Base-by-base conservation (phyloP, 1,140 invertebrate species). In the Lysiphlebus fabarum region DNA sequence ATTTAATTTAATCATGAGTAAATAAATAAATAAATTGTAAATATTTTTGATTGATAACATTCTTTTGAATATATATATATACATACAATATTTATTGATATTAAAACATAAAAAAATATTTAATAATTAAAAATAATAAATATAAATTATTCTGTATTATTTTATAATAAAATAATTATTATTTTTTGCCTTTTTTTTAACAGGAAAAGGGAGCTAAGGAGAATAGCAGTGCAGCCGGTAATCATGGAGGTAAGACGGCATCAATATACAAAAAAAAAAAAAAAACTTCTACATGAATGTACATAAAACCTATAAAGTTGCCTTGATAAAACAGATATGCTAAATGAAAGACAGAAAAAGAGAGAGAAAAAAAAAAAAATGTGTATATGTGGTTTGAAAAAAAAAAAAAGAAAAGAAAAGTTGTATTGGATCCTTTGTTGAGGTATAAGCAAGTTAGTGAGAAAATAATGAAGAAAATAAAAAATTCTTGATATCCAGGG, bases 201-300 rank as follows among this genome's bases (percentile, higher is more conserved):
- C 64, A 81, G 80, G 80, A 80, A 17, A 79, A 68, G 61, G 71
- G 67, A 53, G 64, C 69, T 44, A 80, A 77, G 62, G 80, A 81
- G 61, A 77, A 71, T 36, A 73, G 68, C 58, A 73, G 65, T 62
- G 66, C 64, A 33, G 63, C 70, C 56, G 76, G 73, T 48, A 79
- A 74, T 70, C 71, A 78, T 65, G 71, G 67, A 58, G 78, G 77
- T 77, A 65, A 77, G 70, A 62, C n/a, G 10, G 41, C 41, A 49
- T 59, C 41, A 53, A 58, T 41, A 58, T 12, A 12, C 38, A 57
- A 34, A 33, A 38, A 36, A 33, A 26, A 48, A 48, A 9, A 7
- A 11, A 26, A 26, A 26, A 26, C 2, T 26, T 26, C 2, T 41
- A 41, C 40, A 11, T 41, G 40, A 17, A 17, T 47, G 12, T 33